Evolutionary conservation across 2,888 invertebrate genomes (phyloP).

Genomic region (Pristionchus entomophagus): DNA sequence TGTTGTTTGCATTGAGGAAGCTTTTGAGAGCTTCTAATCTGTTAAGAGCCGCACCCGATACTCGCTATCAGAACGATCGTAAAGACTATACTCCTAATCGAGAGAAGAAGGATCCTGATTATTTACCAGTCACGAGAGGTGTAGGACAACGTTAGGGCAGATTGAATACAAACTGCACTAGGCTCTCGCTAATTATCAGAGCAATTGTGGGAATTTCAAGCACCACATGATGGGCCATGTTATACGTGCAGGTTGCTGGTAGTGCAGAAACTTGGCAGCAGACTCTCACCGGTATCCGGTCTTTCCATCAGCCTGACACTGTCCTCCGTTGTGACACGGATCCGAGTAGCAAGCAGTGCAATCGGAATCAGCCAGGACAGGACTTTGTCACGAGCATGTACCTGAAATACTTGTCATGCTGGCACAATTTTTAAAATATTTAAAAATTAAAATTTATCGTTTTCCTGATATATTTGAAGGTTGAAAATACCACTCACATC

Average conservation of each 20-base stretch:
- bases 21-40: background rate
- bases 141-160: too few relatives aligned
- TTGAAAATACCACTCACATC: background rate
- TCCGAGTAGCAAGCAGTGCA: conserved; percentile 43
- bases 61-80: background rate
- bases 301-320: conserved; percentile 56
- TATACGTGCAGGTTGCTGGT: too few relatives aligned
- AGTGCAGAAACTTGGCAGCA: too few relatives aligned
- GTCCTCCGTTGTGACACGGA: conserved; percentile 61
- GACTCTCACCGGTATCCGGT: too few relatives aligned
- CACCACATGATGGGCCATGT: too few relatives aligned
- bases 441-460: too few relatives aligned
- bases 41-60: background rate
- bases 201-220: too few relatives aligned
- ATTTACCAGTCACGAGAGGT: background rate
- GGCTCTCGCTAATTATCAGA: too few relatives aligned
- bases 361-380: background rate
- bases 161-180: too few relatives aligned
- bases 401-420: background rate
- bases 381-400: background rate
- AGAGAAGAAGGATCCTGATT: background rate
- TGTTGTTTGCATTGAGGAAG: background rate
- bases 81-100: background rate
- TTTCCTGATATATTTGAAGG: background rate
- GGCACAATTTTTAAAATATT: background rate